Evolutionary conservation across 1,140 invertebrate species (phyloP).

Genomic region (Temnothorax curvispinosus): DNA sequence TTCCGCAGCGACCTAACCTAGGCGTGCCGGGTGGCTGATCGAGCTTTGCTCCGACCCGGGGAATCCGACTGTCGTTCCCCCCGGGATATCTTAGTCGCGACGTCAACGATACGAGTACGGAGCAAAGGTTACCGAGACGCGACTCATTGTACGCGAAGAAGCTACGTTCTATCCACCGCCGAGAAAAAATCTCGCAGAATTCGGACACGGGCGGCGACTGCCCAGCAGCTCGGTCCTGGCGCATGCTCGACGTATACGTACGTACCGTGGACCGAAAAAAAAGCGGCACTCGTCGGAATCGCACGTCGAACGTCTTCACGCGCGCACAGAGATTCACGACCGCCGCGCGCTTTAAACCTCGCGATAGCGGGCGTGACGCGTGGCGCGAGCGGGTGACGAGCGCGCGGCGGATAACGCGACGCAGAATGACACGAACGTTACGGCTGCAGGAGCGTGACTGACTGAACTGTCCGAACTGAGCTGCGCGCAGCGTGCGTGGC

Average conservation of each 20-base stretch:
- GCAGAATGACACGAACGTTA: background rate
- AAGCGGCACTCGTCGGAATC: background rate
- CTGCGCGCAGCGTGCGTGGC: background rate
- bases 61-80: background rate
- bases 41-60: background rate
- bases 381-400: constrained; percentile 3
- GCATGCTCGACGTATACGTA: constrained; percentile 44
- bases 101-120: background rate
- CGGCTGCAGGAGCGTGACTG: constrained; percentile 44
- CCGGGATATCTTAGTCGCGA: background rate
- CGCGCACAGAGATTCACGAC: background rate
- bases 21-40: background rate
- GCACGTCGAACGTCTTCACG: background rate
- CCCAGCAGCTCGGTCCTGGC: background rate
- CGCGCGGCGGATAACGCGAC: constrained; percentile 5
- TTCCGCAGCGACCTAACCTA: constrained; percentile 38
- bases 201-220: constrained; percentile 35
- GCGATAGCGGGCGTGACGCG: background rate
- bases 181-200: constrained; percentile 16
- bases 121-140: background rate
- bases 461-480: background rate
- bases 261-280: background rate
- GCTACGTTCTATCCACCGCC: background rate
- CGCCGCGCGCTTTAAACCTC: constrained; percentile 41
- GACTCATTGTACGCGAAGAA: background rate